Evolutionary conservation across 1,140 invertebrate genomes (phyloP), one percentile per base, ranked within the genome.

Genomic region (Spodoptera litura): DNA sequence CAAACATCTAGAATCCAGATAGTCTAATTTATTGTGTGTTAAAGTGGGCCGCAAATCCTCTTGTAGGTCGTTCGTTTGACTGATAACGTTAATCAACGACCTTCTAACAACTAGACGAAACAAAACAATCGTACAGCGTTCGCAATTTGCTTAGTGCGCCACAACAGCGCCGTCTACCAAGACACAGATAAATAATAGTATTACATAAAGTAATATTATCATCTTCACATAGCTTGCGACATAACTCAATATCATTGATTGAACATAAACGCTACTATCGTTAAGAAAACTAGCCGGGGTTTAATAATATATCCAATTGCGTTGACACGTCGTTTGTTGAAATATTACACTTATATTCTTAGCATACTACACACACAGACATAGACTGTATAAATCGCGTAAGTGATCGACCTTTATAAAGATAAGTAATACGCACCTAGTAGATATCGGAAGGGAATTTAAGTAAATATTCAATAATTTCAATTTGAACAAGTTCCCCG

Each of bases 71-170:
- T 64, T 61, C 38, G 38, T 64, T 64, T 75, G 59, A 53, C 58
- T 62, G 73, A 75, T 75, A 75, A 75, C 58, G 73, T 64, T 62
- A 62, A 64, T n/a, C 49, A 53, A 53, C 59, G 73, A 59, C 59
- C 73, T 75, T 75, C 59, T 75, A 38, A 25, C 51, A 55, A 64
- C 73, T 25, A 59, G 56, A 73, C 38, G 31, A 35, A 73, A 58
- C 38, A 73, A 71, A 15, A 71, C 52, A 53, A 38, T 71, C 52
- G 27, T 49, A 73, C 55, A 73, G 38, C 4, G 38, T 9, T 6
- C 38, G 38, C 38, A 44, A 44, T 61, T 61, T 51, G 38, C 49
- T 61, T 59, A 58, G 53, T 73, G 35, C n/a, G 13, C 11, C 15
- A 44, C 35, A 13, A 73, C 56, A 73, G 12, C 13, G 3, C 38